Base-by-base conservation (phyloP, 2,797 vertebrate species). In the Halcyon chelicuti region DNA sequence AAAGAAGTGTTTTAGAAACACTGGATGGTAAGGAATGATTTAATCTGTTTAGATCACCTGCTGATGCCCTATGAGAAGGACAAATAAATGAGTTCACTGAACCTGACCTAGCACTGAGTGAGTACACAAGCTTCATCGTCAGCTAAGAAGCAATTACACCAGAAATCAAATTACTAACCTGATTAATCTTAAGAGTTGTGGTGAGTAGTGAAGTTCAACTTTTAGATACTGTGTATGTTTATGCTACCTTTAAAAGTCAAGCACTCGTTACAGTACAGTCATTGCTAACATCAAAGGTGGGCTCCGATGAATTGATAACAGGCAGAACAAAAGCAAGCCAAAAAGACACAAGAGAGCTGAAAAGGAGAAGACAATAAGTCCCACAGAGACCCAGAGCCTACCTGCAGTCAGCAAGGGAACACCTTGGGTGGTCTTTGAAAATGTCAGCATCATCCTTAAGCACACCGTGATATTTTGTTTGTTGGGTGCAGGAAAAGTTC, bases 211-310 rank as follows among this genome's bases (percentile, higher is more conserved):
- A 98, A 96, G 91, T 97, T 98, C 83, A 95, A 82, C 88, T 97
- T 98, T 97, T 95, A 85, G 96, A 61, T 92, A 91, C 94, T 96
- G 79, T 93, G 62, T 96, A 92, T 95, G 92, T 97, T 97, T 97
- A 97, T 94, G 72, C 67, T 97, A 92, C 87, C 82, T 97, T 94
- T 97, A 97, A 96, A 98, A 98, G 96, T 97, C 96, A 98, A 98
- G 93, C 78, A 91, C 80, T 97, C 96, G 94, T 97, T 97, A 95
- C 42, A 97, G 96, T 91, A 93, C 78, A 94, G 93, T 97, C 92
- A 96, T 98, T 97, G 94, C 93, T 97, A 95, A 94, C 91, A 95
- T 75, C 86, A 94, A 95, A 95, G 86, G 72, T 96, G 95, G 95
- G 91, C 58, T 71, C 88, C 87, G 96, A 90, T 46, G 90, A 96